phyloP scores from a whole-genome alignment of 2,113 vertebrate species.

The Thunnus maccoyii region DNA sequence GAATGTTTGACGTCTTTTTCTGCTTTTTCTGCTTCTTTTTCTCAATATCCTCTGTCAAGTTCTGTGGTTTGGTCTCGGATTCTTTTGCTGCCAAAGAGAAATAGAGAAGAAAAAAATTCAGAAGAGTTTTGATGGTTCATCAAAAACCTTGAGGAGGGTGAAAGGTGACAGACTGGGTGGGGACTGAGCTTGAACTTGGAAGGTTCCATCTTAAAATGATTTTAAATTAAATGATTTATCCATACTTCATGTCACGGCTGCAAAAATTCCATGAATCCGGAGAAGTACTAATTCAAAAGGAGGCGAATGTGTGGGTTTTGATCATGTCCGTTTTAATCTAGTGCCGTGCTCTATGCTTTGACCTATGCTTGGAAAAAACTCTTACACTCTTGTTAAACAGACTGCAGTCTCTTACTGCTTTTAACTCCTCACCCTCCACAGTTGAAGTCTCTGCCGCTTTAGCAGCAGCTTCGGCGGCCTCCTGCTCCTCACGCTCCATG shows the following conservation, averaged over 20 bases:
- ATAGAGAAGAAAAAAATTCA: background rate
- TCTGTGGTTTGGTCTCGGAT: slow-evolving; percentile 42
- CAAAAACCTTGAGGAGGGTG: background rate
- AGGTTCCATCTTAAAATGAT: background rate
- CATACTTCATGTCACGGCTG: background rate
- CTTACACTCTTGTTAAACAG: background rate
- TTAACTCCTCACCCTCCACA: slow-evolving; percentile 67
- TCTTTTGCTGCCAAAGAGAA: slow-evolving; percentile 38
- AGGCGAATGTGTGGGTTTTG: background rate
- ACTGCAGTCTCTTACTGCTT: background rate
- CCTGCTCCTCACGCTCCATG: slow-evolving; percentile 83
- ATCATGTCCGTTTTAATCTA: background rate
- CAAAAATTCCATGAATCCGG: background rate
- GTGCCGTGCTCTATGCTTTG: background rate
- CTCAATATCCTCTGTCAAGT: slow-evolving; percentile 52
- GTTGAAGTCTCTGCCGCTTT: slow-evolving; percentile 52
- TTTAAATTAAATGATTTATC: background rate
- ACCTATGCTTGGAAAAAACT: too few species aligned
- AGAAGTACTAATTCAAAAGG: background rate
- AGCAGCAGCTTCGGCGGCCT: slow-evolving; percentile 69
- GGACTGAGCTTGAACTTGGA: background rate
- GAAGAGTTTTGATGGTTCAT: background rate
- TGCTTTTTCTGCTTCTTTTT: slow-evolving; percentile 78
- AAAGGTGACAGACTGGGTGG: background rate
- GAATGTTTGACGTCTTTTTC: slow-evolving; percentile 60